Base-by-base conservation (phyloP, 2,113 vertebrate genomes). In the Brevimyrus niger region DNA sequence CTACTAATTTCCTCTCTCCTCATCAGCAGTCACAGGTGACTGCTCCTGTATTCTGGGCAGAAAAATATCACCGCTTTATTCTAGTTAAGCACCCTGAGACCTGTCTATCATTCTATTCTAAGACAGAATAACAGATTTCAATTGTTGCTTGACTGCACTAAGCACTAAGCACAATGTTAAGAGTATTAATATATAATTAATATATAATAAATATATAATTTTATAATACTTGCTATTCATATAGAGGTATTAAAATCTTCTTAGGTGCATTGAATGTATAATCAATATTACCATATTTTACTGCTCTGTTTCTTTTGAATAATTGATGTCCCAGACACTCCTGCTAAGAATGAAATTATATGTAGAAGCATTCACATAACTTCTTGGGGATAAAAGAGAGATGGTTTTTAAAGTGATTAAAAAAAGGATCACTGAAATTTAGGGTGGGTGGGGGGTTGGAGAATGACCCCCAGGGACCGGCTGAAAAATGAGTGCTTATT, bases 281-380 rank as follows among this genome's bases (percentile, higher is more conserved):
- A 93, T 92, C 91, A 92, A 90, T 91, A 90, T 92, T 92, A 92
- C 88, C 91, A 92, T 93, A 93, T 92, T 92, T 91, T 91, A 83
- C 89, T 89, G 88, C 90, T 91, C 89, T 90, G 88, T 91, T 89
- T 88, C 58, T 65, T 88, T 82, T 93, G 90, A 93, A 93, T 93
- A 93, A 93, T 91, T 93, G 91, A 92, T 93, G 89, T 89, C 90
- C 51, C 82, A 89, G 53, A 89, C 91, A 92, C 89, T 92, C 82
- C 88, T 89, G 88, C 92, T 90, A 87, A 92, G 87, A 89, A 90
- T 90, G 89, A 76, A 93, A 91, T 92, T 88, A 92, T 89, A 91
- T 89, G 87, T 92, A 51, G 80, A 88, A 35, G 85, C 85, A 90
- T 91, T 92, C 89, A 90, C 84, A 93, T 91, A 92, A 90, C 89